phyloP scores from a whole-genome alignment of 1,140 invertebrate species.

The Grapholita molesta region DNA sequence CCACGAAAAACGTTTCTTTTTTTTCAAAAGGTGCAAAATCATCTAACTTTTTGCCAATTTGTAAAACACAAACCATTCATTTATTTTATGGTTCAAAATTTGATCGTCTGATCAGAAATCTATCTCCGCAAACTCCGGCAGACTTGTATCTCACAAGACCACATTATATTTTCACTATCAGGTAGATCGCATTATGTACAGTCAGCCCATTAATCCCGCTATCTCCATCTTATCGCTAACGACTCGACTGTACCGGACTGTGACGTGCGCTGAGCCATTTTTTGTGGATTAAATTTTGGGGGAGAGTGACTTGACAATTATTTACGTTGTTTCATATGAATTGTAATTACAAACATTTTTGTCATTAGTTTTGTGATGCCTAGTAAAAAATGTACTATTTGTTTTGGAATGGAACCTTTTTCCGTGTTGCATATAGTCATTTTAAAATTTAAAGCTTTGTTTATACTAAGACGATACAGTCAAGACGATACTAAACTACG shows the following conservation, averaged over 20 bases:
- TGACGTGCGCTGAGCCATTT: neutral
- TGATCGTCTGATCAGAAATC: neutral
- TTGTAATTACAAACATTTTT: neutral
- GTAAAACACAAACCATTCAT: too few relatives aligned
- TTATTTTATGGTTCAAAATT: neutral
- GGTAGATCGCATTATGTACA: slow-evolving; percentile 2
- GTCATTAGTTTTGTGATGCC: too few relatives aligned
- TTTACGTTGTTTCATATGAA: neutral
- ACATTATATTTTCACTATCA: neutral
- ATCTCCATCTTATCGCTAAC: neutral
- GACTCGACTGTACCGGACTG: neutral
- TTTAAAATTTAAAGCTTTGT: too few relatives aligned
- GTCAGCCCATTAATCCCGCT: neutral
- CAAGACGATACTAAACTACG: too few relatives aligned
- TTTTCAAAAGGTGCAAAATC: too few relatives aligned
- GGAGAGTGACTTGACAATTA: neutral
- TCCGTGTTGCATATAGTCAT: too few relatives aligned
- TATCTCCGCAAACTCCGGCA: neutral
- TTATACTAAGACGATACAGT: too few relatives aligned
- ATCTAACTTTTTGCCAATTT: too few relatives aligned
- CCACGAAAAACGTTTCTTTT: too few relatives aligned
- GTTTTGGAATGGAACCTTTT: too few relatives aligned
- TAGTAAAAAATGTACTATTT: too few relatives aligned
- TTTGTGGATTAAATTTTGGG: neutral
- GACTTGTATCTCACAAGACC: neutral